Conservation (phyloP, 2,797 vertebrate genomes). For the Todus mexicanus region DNA sequence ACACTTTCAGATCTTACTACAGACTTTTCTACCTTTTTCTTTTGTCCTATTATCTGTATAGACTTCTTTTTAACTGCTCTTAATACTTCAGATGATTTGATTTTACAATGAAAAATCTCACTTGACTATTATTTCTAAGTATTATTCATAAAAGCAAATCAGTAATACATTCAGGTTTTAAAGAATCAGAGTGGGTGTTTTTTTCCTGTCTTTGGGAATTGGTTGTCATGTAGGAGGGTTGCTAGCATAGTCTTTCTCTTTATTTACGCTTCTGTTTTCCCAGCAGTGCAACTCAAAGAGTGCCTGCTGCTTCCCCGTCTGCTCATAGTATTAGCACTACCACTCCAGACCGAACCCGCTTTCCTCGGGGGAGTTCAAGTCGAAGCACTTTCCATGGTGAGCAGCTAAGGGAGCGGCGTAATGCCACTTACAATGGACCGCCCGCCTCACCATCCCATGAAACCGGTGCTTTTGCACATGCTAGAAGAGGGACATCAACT, state of each 20-base stretch:
- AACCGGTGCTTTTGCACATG: slow-evolving; percentile 87
- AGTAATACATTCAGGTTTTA: not conserved
- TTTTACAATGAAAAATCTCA: not conserved
- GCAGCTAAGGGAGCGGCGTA: slow-evolving; percentile 94
- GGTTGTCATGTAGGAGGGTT: not conserved
- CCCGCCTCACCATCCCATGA: slow-evolving; percentile 96
- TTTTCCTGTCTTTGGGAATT: not conserved
- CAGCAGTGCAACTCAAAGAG: slow-evolving; percentile 80
- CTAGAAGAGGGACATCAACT: slow-evolving; percentile 90
- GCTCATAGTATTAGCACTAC: slow-evolving; percentile 93
- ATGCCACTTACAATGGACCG: slow-evolving; percentile 93
- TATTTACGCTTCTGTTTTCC: slow-evolving; percentile 29
- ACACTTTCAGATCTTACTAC: not conserved
- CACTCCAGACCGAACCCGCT: slow-evolving; percentile 94
- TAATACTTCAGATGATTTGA: not conserved
- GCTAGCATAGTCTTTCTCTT: not conserved
- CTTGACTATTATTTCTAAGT: not conserved
- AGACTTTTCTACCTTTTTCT: not conserved
- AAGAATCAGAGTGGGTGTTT: not conserved
- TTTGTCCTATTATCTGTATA: not conserved
- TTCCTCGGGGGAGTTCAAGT: slow-evolving; percentile 94
- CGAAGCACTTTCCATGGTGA: slow-evolving; percentile 97
- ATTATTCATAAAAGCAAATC: not conserved
- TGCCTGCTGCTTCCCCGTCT: slow-evolving; percentile 91
- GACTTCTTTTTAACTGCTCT: not conserved